phyloP scores from a whole-genome alignment of 92 coral and sea anemone species.

The Epizoanthus ramosus region DNA sequence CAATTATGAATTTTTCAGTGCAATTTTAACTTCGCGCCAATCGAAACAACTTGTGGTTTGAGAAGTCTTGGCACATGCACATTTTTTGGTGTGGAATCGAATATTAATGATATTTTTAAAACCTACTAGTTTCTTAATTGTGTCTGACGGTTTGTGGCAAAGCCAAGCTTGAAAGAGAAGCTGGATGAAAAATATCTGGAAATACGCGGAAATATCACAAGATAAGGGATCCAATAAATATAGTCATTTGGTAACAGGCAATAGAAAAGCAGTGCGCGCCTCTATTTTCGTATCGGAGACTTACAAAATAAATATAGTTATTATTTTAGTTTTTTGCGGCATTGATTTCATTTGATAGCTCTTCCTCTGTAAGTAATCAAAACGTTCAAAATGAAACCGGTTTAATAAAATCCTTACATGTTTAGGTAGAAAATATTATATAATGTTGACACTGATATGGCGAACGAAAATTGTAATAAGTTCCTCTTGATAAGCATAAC shows the following conservation, averaged over 20 bases:
- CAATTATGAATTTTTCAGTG: conserved; percentile 3
- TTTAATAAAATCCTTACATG: too few species aligned
- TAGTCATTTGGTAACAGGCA: neutral
- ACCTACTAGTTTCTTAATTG: neutral
- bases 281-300: too few species aligned
- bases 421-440: neutral
- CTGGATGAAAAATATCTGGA: neutral
- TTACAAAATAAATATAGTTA: too few species aligned
- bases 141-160: neutral
- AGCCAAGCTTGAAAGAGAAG: neutral
- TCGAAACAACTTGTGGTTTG: conserved; percentile 2
- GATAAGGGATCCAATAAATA: neutral
- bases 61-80: neutral
- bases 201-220: neutral
- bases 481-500: neutral
- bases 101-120: conserved; percentile 2
- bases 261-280: too few species aligned
- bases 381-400: too few species aligned
- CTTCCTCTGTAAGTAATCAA: too few species aligned
- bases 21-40: conserved; percentile 5
- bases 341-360: too few species aligned
- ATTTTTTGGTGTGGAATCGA: neutral
- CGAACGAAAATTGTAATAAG: neutral
- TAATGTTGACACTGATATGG: neutral
- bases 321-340: too few species aligned